Base-by-base conservation (phyloP, 2,888 invertebrate genomes). In the Hydrotaea diabolus region DNA sequence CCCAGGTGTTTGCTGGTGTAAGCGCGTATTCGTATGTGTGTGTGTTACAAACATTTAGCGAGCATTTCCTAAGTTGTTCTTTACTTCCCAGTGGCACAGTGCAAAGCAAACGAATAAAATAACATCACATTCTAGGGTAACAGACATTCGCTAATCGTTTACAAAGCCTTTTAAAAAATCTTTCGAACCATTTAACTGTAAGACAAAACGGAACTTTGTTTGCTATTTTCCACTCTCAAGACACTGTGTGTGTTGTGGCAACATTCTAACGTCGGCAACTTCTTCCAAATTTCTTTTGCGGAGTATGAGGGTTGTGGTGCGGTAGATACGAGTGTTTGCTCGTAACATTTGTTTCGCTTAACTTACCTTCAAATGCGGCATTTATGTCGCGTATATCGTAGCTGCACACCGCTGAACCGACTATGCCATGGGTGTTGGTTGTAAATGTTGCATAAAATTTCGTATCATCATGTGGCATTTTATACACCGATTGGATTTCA, bases 401-500 rank as follows among this genome's bases (percentile, higher is more conserved):
- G 55, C 98, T 97, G 93, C 99, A 99, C 89, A 99, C 97, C 43
- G 99, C 99, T 8, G 98, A 98, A 0, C 99, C 98, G 95, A 97
- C 97, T 86, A 99, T 94, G 0, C 98, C 98, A 86, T 98, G 98
- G 84, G 97, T 97, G 13, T 98, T 97, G 4, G 99, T 99, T 31
- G 98, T 98, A 92, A 99, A 99, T 15, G 98, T 97, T 19, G 98
- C 98, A 92, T 98, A 99, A 93, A 99, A 98, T 88, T 96, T 96
- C 89, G 95, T 96, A 91, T 98, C 96, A 89, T 98, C 98, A 0
- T 96, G 96, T 0, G 97, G 97, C 76, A 98, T 96, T 93, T 97
- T 97, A 93, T 98, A 98, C 90, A 98, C 97, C 90, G 98, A 97
- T 93, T 98, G 98, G 91, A 99, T 98, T 94, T 98, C 98, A 93